Evolutionary conservation across 2,888 invertebrate genomes (phyloP), one percentile per base, ranked within the genome.

Genomic region (Yponomeuta malinellus): DNA sequence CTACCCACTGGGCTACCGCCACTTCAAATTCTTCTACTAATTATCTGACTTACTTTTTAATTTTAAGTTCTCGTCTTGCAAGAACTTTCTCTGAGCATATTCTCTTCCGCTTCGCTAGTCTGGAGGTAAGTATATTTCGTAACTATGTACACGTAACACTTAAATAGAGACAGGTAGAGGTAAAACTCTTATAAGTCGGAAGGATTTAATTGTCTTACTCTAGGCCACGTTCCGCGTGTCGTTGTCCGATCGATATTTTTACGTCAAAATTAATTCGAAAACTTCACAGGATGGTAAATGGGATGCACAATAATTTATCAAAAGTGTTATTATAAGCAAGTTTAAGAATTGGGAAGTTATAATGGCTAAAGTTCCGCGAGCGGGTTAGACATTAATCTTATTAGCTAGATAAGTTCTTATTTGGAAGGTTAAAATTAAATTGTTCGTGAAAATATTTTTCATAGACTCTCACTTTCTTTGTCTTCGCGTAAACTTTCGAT

Each of bases 401-500:
- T 67, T 37, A 67, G 67, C 67, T 67, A 67, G 33, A 12, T 15
- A 59, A 59, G 3, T 59, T 65, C 65, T 68, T 31, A 43, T 68
- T 68, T 68, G 69, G 75, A 73, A 73, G 71, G 73, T 72, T 70
- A 79, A 77, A 69, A 71, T 72, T 78, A 77, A 71, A 71, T 74
- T 72, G 68, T 75, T 75, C 74, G 75, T 84, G 82, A 77, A 84
- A 81, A 83, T 85, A 85, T 81, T 82, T 64, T 64, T 64, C 9
- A 43, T 48, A 81, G 79, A 78, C 75, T 79, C 78, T 84, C 81
- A 82, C 82, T 81, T 79, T 43, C 43, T 79, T 77, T 76, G 78
- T 79, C 76, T 79, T 75, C 71, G 70, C 75, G 74, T 74, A 75
- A 77, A 80, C 81, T 31, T 48, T 68, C 33, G 67, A 67, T 67